Evolutionary conservation across 2,797 vertebrate species (phyloP), one percentile per base, ranked within the genome.

Genomic region (Paramormyrops hopkinsi): DNA sequence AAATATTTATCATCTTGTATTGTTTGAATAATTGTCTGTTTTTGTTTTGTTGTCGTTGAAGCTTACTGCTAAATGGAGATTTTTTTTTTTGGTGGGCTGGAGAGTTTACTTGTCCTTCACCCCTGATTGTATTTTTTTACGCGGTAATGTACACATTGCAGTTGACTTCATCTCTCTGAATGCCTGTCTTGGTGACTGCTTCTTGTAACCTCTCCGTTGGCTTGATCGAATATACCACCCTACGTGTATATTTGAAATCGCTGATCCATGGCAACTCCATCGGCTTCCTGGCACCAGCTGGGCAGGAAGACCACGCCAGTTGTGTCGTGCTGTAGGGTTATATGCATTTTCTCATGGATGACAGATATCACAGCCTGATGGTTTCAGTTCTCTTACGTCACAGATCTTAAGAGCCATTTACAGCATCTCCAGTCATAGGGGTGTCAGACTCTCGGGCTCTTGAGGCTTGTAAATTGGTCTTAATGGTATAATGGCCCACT

Each of bases 101-200:
- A 44, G 73, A 17, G 91, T 95, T 95, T 94, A 93, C 93, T 93
- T 96, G 94, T 94, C 92, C 94, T 92, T 86, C 94, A 91, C 87
- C 94, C 91, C 88, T 41, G 94, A 92, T 93, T 95, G 89, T 95
- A 94, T 96, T 86, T 95, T 95, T 93, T 92, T 94, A 93, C 93
- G 92, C 93, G 89, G 89, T 89, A 89, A 89, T 76, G 89, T 89
- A 87, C 84, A 54, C 53, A 41, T 9, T 76, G 62, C 6, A 62
- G 59, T 87, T 86, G 22, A 73, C 44, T 51, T 56, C 92, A 92
- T 94, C 93, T 73, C 92, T 88, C 44, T 44, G 92, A 93, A 94
- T 95, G 95, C 94, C 92, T 95, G 94, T 92, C 94, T 94, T 95
- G 90, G 90, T 69, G 90, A 93, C 86, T 92, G 95, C 93, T 93